Percentiles rank a stretch among this genome's conserved stretches.
Conservation (phyloP, 2,113 vertebrate species). For the Isurus oxyrinchus region DNA sequence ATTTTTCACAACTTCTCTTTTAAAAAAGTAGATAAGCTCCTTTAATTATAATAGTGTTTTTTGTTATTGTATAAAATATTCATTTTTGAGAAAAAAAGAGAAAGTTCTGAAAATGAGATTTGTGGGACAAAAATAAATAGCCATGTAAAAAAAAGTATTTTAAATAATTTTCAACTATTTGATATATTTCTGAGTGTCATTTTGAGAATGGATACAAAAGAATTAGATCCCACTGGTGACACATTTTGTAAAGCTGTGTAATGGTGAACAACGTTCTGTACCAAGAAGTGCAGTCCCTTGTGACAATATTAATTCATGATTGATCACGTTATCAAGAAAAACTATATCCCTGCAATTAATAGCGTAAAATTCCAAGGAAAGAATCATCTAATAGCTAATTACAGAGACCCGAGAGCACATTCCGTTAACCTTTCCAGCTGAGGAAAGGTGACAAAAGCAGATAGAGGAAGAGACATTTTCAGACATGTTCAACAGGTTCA, state of each 20-base stretch:
- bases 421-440: not conserved
- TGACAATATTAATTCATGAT: not conserved
- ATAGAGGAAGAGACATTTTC: not conserved
- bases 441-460: not conserved
- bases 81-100: not conserved
- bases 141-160: not conserved
- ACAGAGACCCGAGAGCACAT: not conserved
- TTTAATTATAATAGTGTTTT: not conserved
- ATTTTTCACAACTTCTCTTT: not conserved
- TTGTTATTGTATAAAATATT: not conserved
- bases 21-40: not conserved
- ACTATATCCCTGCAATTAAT: not conserved
- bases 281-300: not conserved
- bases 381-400: not conserved
- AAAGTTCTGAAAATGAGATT: not conserved
- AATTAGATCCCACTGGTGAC: not conserved
- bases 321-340: not conserved
- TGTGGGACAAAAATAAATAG: not conserved
- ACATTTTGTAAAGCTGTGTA: not conserved
- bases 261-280: not conserved
- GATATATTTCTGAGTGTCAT: not conserved
- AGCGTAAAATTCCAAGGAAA: not conserved
- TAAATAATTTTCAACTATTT: not conserved
- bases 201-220: not conserved
- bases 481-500: not conserved